Evolutionary conservation across 2,888 invertebrate species (phyloP), one percentile per base, ranked within the genome.

Genomic region (Argyresthia albistria): DNA sequence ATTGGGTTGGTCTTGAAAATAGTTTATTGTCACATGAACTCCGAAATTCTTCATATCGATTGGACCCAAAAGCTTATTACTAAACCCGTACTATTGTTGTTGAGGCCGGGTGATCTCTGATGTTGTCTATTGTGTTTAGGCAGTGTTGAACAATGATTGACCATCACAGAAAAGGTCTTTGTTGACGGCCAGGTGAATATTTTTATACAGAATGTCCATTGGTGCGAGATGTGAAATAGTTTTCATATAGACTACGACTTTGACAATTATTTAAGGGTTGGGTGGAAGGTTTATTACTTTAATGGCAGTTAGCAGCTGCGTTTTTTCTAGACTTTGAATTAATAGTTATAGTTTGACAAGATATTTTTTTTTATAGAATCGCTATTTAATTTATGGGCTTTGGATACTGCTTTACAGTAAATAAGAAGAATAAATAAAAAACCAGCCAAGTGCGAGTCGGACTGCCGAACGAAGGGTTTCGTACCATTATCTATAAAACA

Each of bases 61-160:
- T 53, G 48, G 43, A 15, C 16, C 49, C 43, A 39, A 48, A 48
- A 72, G 70, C 69, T 74, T 76, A 72, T 73, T 74, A 79, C 76
- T 75, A 75, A 75, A 72, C 73, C 72, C 59, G 67, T 63, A 59
- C 36, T 35, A 39, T 58, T 57, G 68, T 82, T 80, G 80, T 79
- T 70, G 65, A 63, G 68, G 73, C 70, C 64, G 73, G 76, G 70
- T 76, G 80, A 81, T 80, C 75, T 71, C 70, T 72, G 78, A 76
- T 81, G 76, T 80, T 62, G 57, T 62, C 69, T 66, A 76, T 86
- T 84, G 80, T 81, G 65, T 63, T 62, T 65, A 61, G 64, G 63
- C 65, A 60, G 62, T 67, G 67, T 76, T 73, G 77, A 81, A 84
- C 84, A 86, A 84, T 81, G 70, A 79, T 66, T 82, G 83, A 76